A percentile compares a stretch with the other conserved stretches of the same genome.
phyloP scores from a whole-genome alignment of 2,797 vertebrate species.

The Phylloscopus collybita region DNA sequence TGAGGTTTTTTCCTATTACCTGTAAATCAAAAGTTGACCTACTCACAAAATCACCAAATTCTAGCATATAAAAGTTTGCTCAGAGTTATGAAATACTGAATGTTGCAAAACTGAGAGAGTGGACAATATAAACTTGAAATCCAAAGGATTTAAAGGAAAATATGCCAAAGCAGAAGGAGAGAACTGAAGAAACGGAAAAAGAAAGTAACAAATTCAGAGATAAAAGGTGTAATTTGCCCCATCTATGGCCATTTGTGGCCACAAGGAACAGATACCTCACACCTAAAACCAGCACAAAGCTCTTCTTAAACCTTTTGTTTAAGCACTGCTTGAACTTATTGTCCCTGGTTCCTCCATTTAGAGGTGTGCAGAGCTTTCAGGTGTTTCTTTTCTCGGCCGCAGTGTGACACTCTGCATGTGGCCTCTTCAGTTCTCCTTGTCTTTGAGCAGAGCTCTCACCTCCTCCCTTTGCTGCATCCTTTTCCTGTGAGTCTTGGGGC shows the following conservation, averaged over 20 bases:
- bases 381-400: rapidly evolving
- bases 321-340: background rate
- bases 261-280: background rate
- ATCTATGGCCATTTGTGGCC: background rate
- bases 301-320: background rate
- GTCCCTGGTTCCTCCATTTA: background rate
- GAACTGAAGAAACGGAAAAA: background rate
- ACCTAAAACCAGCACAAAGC: background rate
- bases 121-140: background rate
- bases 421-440: background rate
- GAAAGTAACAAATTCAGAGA: background rate
- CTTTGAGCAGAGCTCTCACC: background rate
- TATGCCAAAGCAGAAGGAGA: background rate
- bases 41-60: background rate
- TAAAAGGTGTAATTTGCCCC: background rate
- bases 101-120: background rate
- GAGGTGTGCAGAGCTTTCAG: background rate
- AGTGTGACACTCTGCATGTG: background rate
- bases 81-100: background rate
- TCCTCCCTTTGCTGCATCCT: background rate
- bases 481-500: background rate
- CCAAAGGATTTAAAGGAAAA: background rate
- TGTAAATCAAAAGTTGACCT: background rate
- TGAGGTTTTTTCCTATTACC: background rate
- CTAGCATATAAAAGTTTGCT: background rate